Conservation (phyloP, 1,140 invertebrate species). For the Drosophila nannoptera region DNA sequence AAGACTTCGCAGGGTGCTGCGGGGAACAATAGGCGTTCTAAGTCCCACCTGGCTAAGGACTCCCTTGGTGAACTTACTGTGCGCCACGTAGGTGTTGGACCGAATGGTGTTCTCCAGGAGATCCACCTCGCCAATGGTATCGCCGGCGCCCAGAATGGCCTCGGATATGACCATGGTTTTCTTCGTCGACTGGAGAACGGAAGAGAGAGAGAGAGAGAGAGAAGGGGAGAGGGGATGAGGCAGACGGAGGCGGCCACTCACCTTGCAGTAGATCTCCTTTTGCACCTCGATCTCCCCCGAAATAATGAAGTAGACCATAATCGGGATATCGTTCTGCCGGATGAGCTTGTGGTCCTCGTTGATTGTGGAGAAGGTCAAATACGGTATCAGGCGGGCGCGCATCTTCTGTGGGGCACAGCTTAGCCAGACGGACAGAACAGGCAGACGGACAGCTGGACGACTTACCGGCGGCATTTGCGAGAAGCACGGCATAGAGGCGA, state of each 20-base stretch:
- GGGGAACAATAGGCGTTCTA: background rate
- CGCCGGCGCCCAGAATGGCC: constrained; percentile 55
- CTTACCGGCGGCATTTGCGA: constrained; percentile 49
- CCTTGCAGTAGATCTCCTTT: constrained; percentile 43
- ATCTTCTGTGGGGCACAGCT: constrained; percentile 43
- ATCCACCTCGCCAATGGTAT: constrained; percentile 61
- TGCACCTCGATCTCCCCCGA: constrained; percentile 58
- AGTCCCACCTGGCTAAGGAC: too few species aligned
- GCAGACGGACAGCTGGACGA: too few species aligned
- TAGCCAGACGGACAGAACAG: too few species aligned
- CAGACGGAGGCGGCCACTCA: constrained; percentile 5
- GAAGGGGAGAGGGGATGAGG: background rate
- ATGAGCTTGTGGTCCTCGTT: constrained; percentile 38
- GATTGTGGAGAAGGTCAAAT: constrained; percentile 39
- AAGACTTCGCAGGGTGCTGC: constrained; percentile 60
- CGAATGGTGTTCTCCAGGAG: constrained; percentile 41
- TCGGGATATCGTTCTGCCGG: constrained; percentile 35
- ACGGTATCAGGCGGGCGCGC: constrained; percentile 48
- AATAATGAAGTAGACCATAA: constrained; percentile 52
- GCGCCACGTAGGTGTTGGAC: constrained; percentile 39
- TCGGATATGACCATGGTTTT: constrained; percentile 23
- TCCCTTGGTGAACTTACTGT: constrained; percentile 22
- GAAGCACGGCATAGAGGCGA: constrained; percentile 48
- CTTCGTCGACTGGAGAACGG: constrained; percentile 8
- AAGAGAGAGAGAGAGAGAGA: background rate